Conservation (phyloP, 1,140 invertebrate genomes). For the Papilio aristodemus region DNA sequence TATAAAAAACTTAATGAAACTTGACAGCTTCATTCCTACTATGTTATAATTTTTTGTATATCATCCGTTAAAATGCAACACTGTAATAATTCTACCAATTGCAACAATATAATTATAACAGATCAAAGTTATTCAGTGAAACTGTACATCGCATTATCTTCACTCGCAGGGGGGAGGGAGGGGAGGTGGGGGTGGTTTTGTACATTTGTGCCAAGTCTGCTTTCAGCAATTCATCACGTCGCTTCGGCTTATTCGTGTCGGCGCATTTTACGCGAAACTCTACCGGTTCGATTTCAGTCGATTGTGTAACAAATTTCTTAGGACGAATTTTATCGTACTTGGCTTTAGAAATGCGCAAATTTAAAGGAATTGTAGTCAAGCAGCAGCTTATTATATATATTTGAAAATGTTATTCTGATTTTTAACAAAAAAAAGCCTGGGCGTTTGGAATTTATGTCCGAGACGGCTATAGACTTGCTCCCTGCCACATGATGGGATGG, state of each 20-base stretch:
- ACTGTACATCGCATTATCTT: constrained; percentile 6
- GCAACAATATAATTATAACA: not conserved
- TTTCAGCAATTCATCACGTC: constrained; percentile 19
- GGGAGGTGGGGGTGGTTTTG: not conserved
- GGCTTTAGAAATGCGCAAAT: not conserved
- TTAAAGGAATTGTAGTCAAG: no score
- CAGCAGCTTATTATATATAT: no score
- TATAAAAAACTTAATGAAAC: no score
- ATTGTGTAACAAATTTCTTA: constrained; percentile 10
- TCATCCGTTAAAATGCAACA: not conserved
- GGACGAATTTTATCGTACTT: not conserved
- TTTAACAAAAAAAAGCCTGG: no score
- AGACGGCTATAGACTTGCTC: no score
- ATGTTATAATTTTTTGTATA: no score
- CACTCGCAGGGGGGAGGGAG: not conserved
- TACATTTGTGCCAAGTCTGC: constrained; percentile 16
- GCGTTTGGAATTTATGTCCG: no score
- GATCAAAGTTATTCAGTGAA: constrained; percentile 13
- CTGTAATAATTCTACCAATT: not conserved
- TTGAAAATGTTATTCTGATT: no score
- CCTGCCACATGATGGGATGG: no score
- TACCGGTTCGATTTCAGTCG: not conserved
- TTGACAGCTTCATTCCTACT: no score
- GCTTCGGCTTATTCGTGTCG: constrained; percentile 20
- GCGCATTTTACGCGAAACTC: constrained; percentile 9